Evolutionary conservation across 2,888 invertebrate genomes (phyloP).

Genomic region (Copidosoma aretas): DNA sequence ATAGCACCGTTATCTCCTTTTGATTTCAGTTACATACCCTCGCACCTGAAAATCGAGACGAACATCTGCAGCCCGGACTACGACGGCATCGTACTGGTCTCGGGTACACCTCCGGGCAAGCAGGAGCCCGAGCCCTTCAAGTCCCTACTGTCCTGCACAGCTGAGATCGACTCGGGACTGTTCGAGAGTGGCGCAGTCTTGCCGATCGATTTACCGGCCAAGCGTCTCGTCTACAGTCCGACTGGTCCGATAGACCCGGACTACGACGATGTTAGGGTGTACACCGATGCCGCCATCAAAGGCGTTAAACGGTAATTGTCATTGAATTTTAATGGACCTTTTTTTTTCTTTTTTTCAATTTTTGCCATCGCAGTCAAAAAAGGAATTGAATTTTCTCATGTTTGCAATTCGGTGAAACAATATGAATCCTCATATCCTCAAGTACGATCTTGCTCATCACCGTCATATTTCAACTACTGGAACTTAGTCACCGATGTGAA

Average conservation of each 20-base stretch:
- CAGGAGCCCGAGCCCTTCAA: constrained; percentile 64
- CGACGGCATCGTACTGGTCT: constrained; percentile 70
- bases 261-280: constrained; percentile 79
- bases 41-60: constrained; percentile 56
- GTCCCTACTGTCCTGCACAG: constrained; percentile 60
- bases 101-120: constrained; percentile 65
- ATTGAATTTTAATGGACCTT: no score
- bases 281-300: constrained; percentile 77
- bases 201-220: constrained; percentile 70
- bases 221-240: constrained; percentile 74
- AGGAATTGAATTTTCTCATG: no score
- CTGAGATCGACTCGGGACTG: constrained; percentile 65
- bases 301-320: constrained; percentile 68
- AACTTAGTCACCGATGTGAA: no score
- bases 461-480: no score
- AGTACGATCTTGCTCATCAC: no score
- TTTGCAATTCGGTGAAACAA: no score
- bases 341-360: no score
- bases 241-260: constrained; percentile 81
- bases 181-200: constrained; percentile 68
- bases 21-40: constrained; percentile 56
- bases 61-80: constrained; percentile 65
- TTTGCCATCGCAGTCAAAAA: no score
- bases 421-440: no score
- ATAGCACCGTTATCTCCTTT: not conserved